A percentile compares a stretch with the other conserved stretches of the same genome.
Conservation (phyloP, 35 echinoderm and acorn worm species). For the Strongylocentrotus purpuratus region DNA sequence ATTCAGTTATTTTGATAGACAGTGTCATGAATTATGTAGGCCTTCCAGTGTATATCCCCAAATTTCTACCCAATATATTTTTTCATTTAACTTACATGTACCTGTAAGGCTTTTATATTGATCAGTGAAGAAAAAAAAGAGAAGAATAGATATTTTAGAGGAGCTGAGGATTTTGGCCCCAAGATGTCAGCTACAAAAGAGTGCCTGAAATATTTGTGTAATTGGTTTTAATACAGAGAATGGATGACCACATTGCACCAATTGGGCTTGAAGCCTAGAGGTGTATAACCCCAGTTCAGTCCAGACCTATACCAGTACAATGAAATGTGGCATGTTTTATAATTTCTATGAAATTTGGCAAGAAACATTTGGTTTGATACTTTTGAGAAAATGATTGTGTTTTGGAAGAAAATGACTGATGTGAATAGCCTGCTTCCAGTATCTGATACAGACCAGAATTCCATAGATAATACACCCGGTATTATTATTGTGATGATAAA, state of each 20-base stretch:
- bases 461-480: not conserved
- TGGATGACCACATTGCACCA: too few species aligned
- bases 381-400: not conserved
- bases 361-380: not conserved
- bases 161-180: not conserved
- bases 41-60: not conserved
- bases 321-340: too few species aligned
- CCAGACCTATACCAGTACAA: too few species aligned
- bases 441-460: not conserved
- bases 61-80: too few species aligned
- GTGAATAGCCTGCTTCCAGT: not conserved
- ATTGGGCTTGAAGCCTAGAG: too few species aligned
- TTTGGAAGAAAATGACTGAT: not conserved
- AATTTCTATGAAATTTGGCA: not conserved
- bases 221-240: not conserved
- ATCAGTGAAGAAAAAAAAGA: not conserved
- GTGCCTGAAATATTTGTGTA: not conserved
- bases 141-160: not conserved
- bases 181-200: not conserved
- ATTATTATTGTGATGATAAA: not conserved
- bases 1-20: not conserved
- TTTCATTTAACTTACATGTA: too few species aligned
- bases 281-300: too few species aligned
- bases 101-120: too few species aligned
- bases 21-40: not conserved